phyloP scores from a whole-genome alignment of 2,888 invertebrate species.

The Idaea aversata region DNA sequence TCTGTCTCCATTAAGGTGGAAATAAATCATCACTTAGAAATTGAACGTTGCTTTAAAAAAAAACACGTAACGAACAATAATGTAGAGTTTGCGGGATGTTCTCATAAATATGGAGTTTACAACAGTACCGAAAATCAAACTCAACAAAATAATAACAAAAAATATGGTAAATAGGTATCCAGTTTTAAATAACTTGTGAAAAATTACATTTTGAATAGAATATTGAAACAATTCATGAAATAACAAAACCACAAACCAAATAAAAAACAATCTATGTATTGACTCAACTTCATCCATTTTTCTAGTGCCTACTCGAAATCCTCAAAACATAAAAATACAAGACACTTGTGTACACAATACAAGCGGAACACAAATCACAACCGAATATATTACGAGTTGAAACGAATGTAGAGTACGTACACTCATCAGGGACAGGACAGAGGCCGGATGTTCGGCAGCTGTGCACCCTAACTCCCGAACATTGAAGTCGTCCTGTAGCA shows the following conservation, averaged over 20 bases:
- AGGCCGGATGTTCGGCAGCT: constrained; percentile 67
- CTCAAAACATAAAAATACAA: not conserved
- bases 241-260: not conserved
- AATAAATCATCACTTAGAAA: not conserved
- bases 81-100: not conserved
- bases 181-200: no score
- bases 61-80: not conserved
- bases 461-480: constrained; percentile 46
- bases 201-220: not conserved
- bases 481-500: constrained; percentile 20
- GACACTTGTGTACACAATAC: constrained; percentile 3
- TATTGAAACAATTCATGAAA: not conserved
- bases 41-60: no score
- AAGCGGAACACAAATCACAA: constrained; percentile 10
- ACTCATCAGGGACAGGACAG: constrained; percentile 32
- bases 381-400: constrained; percentile 14
- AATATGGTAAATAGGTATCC: no score
- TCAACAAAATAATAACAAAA: no score
- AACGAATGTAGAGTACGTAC: constrained; percentile 16
- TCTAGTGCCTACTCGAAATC: not conserved
- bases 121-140: no score
- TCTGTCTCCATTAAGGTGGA: not conserved
- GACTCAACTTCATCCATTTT: not conserved
- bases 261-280: not conserved
- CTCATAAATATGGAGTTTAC: no score